Evolutionary conservation across 2,797 vertebrate species (phyloP).

Genomic region (Argyrosomus regius): DNA sequence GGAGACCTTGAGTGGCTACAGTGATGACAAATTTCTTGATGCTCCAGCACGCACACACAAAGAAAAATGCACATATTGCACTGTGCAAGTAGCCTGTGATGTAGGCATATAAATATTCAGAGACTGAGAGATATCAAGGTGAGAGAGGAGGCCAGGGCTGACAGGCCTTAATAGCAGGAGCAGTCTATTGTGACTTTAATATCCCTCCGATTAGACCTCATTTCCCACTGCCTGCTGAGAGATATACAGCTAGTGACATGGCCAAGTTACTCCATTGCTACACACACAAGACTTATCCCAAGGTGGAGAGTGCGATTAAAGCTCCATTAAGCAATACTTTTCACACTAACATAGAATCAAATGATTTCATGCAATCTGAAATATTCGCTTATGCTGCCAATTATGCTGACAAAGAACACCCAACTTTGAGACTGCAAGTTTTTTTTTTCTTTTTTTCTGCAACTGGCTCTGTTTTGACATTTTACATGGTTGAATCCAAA

Average conservation of each 20-base stretch:
- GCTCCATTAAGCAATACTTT: slow-evolving; percentile 60
- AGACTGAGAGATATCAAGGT: slow-evolving; percentile 80
- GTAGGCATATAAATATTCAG: slow-evolving; percentile 85
- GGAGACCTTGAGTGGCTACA: slow-evolving; percentile 45
- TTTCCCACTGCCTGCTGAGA: slow-evolving; percentile 79
- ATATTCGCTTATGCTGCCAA: slow-evolving; percentile 16
- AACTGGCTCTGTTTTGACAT: neutral
- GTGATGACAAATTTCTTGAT: slow-evolving; percentile 43
- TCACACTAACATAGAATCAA: slow-evolving; percentile 54
- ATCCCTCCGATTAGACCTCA: slow-evolving; percentile 85
- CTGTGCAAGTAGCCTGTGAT: slow-evolving; percentile 70
- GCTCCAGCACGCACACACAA: slow-evolving; percentile 32
- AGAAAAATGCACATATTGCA: slow-evolving; percentile 49
- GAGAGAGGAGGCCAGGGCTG: slow-evolving; percentile 80
- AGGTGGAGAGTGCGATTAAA: slow-evolving; percentile 70
- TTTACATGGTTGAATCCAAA: neutral
- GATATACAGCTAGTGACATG: slow-evolving; percentile 82
- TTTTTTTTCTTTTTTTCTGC: neutral
- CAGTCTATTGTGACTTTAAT: slow-evolving; percentile 88
- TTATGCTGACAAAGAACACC: slow-evolving; percentile 21
- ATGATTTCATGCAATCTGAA: slow-evolving; percentile 42
- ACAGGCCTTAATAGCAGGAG: slow-evolving; percentile 85
- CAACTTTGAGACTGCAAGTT: neutral
- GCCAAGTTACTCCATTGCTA: slow-evolving; percentile 71
- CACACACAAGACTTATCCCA: slow-evolving; percentile 52